Conservation (phyloP, 2,113 vertebrate species). For the Ariopsis seemanni region DNA sequence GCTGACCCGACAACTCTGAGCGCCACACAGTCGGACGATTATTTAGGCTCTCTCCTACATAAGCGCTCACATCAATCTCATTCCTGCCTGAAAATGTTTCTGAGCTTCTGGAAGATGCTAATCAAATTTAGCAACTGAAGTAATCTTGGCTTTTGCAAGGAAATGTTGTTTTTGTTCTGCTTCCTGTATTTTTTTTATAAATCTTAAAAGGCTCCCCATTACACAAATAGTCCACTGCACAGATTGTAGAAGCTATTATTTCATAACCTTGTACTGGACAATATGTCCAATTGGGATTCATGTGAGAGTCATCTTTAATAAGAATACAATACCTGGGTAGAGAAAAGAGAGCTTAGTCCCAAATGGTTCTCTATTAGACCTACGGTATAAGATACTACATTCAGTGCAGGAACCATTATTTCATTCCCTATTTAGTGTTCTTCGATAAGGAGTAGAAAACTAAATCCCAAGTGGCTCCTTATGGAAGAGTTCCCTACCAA, state of each 20-base stretch:
- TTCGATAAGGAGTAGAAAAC: slow-evolving; percentile 11
- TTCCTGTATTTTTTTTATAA: slow-evolving; percentile 24
- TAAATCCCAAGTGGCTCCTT: neutral
- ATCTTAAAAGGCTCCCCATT: slow-evolving; percentile 12
- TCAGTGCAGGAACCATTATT: neutral
- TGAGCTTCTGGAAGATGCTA: slow-evolving; percentile 33
- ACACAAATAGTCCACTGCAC: slow-evolving; percentile 11
- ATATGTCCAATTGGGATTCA: slow-evolving; percentile 17
- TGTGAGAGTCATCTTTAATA: slow-evolving; percentile 8
- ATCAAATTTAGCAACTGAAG: slow-evolving; percentile 24
- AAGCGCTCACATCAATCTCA: slow-evolving; percentile 30
- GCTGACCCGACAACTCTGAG: slow-evolving; percentile 45
- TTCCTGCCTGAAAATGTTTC: slow-evolving; percentile 3
- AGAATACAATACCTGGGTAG: neutral
- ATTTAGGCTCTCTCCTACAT: slow-evolving; percentile 38
- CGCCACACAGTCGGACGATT: slow-evolving; percentile 42
- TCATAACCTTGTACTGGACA: slow-evolving; percentile 20
- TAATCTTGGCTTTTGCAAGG: slow-evolving; percentile 4
- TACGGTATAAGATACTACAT: neutral
- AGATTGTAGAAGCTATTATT: slow-evolving; percentile 12
- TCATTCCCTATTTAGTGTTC: slow-evolving; percentile 19
- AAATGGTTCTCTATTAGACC: slow-evolving; percentile 23
- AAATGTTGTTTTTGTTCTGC: slow-evolving; percentile 13
- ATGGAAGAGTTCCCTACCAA: neutral
- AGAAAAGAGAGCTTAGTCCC: neutral